These are phyloP conservation scores for Varecia variegata DNA, from an alignment of 2,797 vertebrate genomes.

Conservation along the genomic window DNA sequence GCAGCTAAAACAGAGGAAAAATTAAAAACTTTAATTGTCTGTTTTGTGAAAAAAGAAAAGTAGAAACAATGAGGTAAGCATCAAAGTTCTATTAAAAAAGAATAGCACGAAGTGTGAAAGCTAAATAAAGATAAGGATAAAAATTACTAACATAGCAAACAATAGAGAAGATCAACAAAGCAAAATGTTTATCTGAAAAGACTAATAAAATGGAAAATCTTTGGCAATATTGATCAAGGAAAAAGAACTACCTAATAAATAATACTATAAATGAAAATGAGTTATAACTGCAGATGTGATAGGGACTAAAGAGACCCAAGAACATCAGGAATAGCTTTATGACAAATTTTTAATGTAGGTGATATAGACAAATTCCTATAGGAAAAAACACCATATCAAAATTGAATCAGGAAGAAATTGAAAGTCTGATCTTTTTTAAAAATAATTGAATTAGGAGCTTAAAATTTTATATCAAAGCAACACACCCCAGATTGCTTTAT, in stretches of 20 bases:
- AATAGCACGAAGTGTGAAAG: neutral
- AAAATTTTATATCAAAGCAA: neutral
- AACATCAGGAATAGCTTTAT: constrained; percentile 21
- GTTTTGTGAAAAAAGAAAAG: constrained; percentile 7
- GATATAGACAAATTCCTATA: neutral
- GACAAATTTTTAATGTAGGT: neutral
- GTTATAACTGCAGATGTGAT: neutral
- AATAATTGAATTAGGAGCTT: neutral
- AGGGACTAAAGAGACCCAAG: neutral
- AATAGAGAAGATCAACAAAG: neutral
- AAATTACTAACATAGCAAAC: neutral
- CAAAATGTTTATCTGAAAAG: constrained; percentile 18
- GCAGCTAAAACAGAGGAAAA: neutral
- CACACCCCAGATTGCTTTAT: neutral
- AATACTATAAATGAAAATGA: constrained; percentile 28
- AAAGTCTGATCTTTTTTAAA: neutral
- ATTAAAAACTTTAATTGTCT: neutral
- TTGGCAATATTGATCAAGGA: neutral
- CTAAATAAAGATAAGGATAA: neutral
- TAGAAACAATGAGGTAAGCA: neutral
- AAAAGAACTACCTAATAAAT: neutral
- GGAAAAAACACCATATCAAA: neutral
- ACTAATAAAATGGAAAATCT: constrained; percentile 24
- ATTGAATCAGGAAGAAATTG: neutral
- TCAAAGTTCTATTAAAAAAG: neutral